Base-by-base conservation (phyloP, 2,797 vertebrate genomes). In the Labeo calbasu region DNA sequence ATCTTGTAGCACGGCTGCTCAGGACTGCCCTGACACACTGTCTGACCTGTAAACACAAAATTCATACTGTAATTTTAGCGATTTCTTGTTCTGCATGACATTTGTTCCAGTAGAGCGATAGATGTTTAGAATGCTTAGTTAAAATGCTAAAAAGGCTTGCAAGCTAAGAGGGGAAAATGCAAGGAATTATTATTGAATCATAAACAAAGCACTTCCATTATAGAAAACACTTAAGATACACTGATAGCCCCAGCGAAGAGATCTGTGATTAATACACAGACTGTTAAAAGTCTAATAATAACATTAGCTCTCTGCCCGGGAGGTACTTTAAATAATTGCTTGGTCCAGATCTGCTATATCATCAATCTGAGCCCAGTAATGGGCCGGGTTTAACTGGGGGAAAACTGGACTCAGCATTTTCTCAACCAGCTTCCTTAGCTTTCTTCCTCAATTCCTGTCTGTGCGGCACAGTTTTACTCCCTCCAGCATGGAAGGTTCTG, bases 281-380 rank as follows among this genome's bases (percentile, higher is more conserved):
- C 76, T 79, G 82, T 71, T 84, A 72, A 86, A 94, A 93, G 92
- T 91, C 92, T 92, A 93, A 93, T 94, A 96, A 95, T 92, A 92
- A 94, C 92, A 94, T 96, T 96, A 95, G 94, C 91, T 93, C 92
- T 85, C 90, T 95, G 94, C 92, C 94, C 92, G 89, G 88, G 59
- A 94, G 92, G 95, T 96, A 94, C 97, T 98, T 97, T 97, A 96
- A 96, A 96, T 98, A 97, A 99, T 96, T 97, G 95, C 93, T 93
- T 95, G 92, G 92, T 91, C 93, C 90, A 91, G 96, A 96, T 94
- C 87, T 96, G 95, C 95, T 94, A 91, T 93, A 93, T 95, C 97
- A 96, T 96, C 96, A 96, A 93, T 96, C 95, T 95, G 89, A 87
- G 88, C 90, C 91, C 93, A 91, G 94, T 95, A 94, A 96, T 93